Percentiles rank a stretch among this genome's conserved stretches.
These are phyloP conservation scores for Passer montanus DNA, from an alignment of 2,113 vertebrate genomes.

Conservation along the genomic window DNA sequence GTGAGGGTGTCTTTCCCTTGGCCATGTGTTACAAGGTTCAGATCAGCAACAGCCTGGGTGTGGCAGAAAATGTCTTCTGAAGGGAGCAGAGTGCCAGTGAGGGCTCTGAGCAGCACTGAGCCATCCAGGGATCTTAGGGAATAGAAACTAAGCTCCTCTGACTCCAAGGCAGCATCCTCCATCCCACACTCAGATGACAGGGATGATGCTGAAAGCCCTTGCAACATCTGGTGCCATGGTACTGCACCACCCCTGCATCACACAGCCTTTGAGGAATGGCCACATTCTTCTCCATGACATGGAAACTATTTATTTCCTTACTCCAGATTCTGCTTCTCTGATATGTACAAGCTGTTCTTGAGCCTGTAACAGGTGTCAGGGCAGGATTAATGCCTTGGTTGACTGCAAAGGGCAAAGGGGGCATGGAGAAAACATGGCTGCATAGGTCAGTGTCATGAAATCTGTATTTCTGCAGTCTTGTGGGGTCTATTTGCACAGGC, in stretches of 20 bases:
- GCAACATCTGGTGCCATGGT: not conserved
- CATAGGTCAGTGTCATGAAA: accelerated
- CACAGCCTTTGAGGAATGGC: not conserved
- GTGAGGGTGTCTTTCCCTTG: accelerated
- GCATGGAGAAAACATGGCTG: not conserved
- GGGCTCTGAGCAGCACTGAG: not conserved
- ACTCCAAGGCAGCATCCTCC: not conserved
- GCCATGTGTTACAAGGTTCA: not conserved
- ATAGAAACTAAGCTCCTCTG: not conserved
- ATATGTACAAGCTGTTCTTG: not conserved
- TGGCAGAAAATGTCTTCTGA: not conserved
- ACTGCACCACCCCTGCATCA: not conserved
- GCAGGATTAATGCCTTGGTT: not conserved
- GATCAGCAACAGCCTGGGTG: not conserved
- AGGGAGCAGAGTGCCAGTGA: not conserved
- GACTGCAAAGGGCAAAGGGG: not conserved
- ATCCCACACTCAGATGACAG: not conserved
- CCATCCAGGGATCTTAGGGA: not conserved
- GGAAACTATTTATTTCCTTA: not conserved
- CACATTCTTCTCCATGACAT: not conserved
- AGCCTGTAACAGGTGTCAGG: not conserved
- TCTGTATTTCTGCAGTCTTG: not conserved
- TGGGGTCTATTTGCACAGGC: not conserved
- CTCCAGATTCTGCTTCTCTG: not conserved
- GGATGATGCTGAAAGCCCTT: not conserved